Evolutionary conservation across 2,113 vertebrate genomes (phyloP).

Genomic region (Cyphomyrus plagiostoma): DNA sequence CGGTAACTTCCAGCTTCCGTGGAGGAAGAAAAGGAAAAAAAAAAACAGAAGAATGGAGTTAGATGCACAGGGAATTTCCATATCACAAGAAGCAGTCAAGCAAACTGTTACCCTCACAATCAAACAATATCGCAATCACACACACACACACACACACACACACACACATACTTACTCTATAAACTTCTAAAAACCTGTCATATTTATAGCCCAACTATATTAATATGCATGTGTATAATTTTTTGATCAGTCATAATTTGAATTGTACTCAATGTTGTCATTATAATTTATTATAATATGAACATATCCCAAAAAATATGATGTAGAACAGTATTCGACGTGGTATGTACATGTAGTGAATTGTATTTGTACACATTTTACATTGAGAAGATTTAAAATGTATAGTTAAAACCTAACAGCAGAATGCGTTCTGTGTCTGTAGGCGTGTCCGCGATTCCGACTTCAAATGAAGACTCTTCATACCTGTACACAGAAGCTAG

Average conservation of each 20-base stretch:
- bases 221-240: neutral
- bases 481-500: neutral
- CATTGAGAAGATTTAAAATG: neutral
- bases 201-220: neutral
- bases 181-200: neutral
- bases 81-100: neutral
- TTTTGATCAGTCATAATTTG: neutral
- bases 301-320: neutral
- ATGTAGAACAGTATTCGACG: neutral
- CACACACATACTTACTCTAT: neutral
- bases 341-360: neutral
- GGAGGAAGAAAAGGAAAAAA: neutral
- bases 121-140: neutral
- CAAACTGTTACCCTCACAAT: neutral
- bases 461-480: neutral
- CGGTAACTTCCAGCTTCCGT: constrained; percentile 59
- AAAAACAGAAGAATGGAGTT: neutral
- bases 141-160: neutral
- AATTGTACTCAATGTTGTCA: neutral
- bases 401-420: neutral
- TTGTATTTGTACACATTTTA: neutral
- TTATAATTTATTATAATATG: neutral
- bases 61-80: neutral
- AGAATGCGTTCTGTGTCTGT: neutral
- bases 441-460: neutral